Evolutionary conservation across 2,113 vertebrate genomes (phyloP).

Genomic region (Apteryx mantelli): DNA sequence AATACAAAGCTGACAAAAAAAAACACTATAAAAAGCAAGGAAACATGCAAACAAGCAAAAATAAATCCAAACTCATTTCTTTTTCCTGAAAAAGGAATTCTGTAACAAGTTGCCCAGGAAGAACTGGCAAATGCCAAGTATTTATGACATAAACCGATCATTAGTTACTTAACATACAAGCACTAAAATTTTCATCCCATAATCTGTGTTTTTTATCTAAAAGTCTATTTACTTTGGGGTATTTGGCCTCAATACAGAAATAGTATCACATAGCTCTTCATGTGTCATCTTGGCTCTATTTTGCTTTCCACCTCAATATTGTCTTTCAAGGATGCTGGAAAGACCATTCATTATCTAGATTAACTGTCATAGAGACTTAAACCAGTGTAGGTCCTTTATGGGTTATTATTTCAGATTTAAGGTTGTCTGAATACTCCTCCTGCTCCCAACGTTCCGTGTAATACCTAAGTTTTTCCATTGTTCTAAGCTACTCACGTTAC

Average conservation of each 20-base stretch:
- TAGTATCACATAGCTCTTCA: not conserved
- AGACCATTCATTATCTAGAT: not conserved
- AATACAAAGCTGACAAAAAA: not conserved
- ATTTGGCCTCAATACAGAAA: not conserved
- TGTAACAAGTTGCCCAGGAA: not conserved
- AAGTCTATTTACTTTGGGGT: not conserved
- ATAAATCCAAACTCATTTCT: not conserved
- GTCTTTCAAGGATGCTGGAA: not conserved
- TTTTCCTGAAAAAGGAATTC: not conserved
- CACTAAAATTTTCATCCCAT: not conserved
- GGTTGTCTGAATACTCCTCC: not conserved
- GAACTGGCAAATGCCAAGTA: not conserved
- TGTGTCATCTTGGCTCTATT: not conserved
- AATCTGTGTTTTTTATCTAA: not conserved
- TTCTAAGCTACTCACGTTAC: not conserved
- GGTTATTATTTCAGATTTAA: not conserved
- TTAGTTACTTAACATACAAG: not conserved
- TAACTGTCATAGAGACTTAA: not conserved
- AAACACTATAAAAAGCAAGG: not conserved
- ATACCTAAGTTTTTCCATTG: not conserved
- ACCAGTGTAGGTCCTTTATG: not conserved
- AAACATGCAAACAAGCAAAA: not conserved
- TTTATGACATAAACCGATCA: not conserved
- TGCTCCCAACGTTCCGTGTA: not conserved
- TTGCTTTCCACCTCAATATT: not conserved